A percentile compares a stretch with the other conserved stretches of the same genome.
Evolutionary conservation across 1,140 invertebrate genomes (phyloP).

Genomic region (Coelopa frigida): DNA sequence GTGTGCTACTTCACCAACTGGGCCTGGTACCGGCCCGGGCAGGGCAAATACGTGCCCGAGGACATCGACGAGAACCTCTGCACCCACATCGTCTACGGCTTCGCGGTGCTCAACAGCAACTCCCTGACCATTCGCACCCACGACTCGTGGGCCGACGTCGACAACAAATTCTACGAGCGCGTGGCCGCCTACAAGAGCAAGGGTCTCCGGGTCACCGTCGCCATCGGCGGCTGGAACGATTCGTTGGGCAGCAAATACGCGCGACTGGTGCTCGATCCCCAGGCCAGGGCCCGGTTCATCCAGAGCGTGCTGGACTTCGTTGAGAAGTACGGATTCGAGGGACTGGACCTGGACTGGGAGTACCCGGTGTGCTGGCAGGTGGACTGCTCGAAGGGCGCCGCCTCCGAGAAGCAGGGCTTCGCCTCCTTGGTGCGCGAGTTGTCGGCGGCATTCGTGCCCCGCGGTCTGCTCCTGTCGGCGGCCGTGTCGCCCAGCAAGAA

Average conservation of each 20-base stretch:
- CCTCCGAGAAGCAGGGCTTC: slow-evolving; percentile 69
- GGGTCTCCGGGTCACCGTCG: slow-evolving; percentile 48
- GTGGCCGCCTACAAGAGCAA: slow-evolving; percentile 60
- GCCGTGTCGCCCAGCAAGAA: slow-evolving; percentile 79
- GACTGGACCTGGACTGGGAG: slow-evolving; percentile 85
- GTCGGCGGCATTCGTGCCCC: slow-evolving; percentile 59
- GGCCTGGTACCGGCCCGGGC: slow-evolving; percentile 58
- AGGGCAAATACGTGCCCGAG: slow-evolving; percentile 57
- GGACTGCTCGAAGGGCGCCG: slow-evolving; percentile 68
- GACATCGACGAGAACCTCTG: slow-evolving; percentile 62
- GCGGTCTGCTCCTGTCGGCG: slow-evolving; percentile 65
- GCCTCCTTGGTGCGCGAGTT: slow-evolving; percentile 63
- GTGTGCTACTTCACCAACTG: slow-evolving; percentile 66
- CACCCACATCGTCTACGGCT: slow-evolving; percentile 68
- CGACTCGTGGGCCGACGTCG: slow-evolving; percentile 61
- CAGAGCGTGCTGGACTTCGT: slow-evolving; percentile 66
- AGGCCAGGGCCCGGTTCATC: slow-evolving; percentile 63
- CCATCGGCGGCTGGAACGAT: slow-evolving; percentile 80
- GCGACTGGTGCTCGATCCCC: slow-evolving; percentile 66
- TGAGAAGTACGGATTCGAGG: slow-evolving; percentile 74
- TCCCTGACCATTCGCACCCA: slow-evolving; percentile 57
- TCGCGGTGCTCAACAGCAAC: slow-evolving; percentile 57
- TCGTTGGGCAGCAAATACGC: slow-evolving; percentile 80
- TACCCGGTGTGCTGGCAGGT: slow-evolving; percentile 69
- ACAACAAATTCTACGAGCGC: slow-evolving; percentile 71